Percentiles rank a stretch among this genome's conserved stretches.
These are phyloP conservation scores for Aptenodytes forsteri DNA, from an alignment of 2,113 vertebrate species.

Conservation along the genomic window DNA sequence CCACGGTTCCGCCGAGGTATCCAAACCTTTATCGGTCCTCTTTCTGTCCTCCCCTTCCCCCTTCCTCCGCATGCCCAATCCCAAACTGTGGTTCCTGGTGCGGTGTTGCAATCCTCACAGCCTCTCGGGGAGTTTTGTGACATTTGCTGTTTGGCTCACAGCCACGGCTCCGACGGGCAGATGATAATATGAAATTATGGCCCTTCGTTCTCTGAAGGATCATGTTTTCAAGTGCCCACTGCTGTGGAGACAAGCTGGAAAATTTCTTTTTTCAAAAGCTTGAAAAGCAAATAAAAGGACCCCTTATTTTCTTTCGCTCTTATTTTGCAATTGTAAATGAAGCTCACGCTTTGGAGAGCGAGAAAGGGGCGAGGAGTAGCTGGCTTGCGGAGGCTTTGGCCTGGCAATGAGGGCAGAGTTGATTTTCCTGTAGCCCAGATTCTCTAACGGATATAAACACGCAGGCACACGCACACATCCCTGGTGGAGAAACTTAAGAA, in stretches of 20 bases:
- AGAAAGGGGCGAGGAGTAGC: not conserved
- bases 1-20: rapidly evolving
- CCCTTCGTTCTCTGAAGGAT: not conserved
- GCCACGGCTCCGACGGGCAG: not conserved
- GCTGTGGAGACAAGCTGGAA: not conserved
- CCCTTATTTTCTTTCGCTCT: not conserved
- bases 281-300: not conserved
- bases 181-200: not conserved
- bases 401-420: not conserved
- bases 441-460: not conserved
- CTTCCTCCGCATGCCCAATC: not conserved
- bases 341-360: not conserved
- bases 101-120: not conserved
- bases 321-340: not conserved
- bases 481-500: not conserved
- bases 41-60: not conserved
- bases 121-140: not conserved
- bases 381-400: not conserved
- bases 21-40: not conserved
- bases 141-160: conserved; percentile 4
- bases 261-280: not conserved
- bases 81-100: not conserved
- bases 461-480: not conserved
- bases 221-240: not conserved
- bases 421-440: not conserved